A percentile compares a stretch with the other conserved stretches of the same genome.
Conservation (phyloP, 2,888 invertebrate genomes). For the Diaperis boleti region DNA sequence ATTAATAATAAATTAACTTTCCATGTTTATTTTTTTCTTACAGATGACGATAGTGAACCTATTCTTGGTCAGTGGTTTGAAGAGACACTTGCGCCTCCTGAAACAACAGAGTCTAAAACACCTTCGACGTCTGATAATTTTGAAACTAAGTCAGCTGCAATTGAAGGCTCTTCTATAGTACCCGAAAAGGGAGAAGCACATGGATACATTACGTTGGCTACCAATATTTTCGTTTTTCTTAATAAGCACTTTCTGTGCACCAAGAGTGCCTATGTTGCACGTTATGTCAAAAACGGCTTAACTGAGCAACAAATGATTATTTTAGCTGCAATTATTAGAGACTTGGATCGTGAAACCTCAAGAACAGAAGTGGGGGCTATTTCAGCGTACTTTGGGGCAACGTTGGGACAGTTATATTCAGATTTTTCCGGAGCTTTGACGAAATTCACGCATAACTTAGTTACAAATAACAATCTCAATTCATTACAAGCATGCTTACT, state of each 20-base stretch:
- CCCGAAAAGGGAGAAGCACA: conserved; percentile 85
- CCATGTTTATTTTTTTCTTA: too few relatives aligned
- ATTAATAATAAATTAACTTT: too few relatives aligned
- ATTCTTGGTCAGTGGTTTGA: conserved; percentile 95
- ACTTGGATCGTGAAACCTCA: conserved; percentile 90
- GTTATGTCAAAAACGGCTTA: conserved; percentile 77
- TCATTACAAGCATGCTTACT: conserved; percentile 79
- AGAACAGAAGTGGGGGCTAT: conserved; percentile 83
- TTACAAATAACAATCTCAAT: conserved; percentile 78
- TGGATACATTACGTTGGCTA: conserved; percentile 87
- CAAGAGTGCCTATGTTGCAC: conserved; percentile 75
- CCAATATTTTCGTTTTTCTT: conserved; percentile 88
- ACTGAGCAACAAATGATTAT: conserved; percentile 91
- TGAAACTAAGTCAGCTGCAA: conserved; percentile 66
- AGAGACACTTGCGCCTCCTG: conserved; percentile 88
- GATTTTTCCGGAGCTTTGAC: conserved; percentile 84
- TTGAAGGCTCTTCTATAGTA: conserved; percentile 71
- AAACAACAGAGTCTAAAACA: conserved; percentile 72
- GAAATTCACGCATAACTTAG: conserved; percentile 83
- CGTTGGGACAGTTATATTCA: conserved; percentile 78
- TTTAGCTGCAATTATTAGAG: conserved; percentile 88
- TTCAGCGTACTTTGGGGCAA: conserved; percentile 79
- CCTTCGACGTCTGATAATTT: conserved; percentile 69
- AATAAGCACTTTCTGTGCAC: conserved; percentile 84
- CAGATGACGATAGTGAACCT: conserved; percentile 84